phyloP scores from a whole-genome alignment of 30 jellyfish, hydroid and myxozoan genomes.

The Calvadosia cruxmelitensis region DNA sequence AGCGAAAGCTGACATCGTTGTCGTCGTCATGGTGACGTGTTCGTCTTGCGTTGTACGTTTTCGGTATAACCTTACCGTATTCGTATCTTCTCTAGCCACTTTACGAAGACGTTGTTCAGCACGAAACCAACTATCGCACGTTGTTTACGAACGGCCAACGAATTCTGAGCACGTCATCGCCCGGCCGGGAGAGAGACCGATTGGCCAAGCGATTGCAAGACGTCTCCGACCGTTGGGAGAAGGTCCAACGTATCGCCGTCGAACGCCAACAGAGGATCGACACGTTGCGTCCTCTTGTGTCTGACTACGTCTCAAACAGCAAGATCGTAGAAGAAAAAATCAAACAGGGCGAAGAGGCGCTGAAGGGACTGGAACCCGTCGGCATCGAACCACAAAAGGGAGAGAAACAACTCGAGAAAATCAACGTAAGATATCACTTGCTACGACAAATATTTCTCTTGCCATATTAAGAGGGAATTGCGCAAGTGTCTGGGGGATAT shows the following conservation, averaged over 20 bases:
- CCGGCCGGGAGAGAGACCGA: constrained; percentile 46
- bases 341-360: constrained; percentile 37
- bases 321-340: constrained; percentile 43
- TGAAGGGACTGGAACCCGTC: constrained; percentile 40
- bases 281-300: constrained; percentile 46
- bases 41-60: no score
- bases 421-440: constrained; percentile 32
- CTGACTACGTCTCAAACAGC: constrained; percentile 32
- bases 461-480: no score
- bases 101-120: constrained; percentile 61
- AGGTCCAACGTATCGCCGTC: constrained; percentile 30
- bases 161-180: constrained; percentile 22
- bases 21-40: no score
- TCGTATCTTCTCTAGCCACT: constrained; percentile 64
- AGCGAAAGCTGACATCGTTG: no score
- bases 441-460: no score
- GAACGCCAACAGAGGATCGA: constrained; percentile 43
- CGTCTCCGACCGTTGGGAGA: constrained; percentile 70
- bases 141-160: constrained; percentile 44
- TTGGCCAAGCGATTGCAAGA: constrained; percentile 27
- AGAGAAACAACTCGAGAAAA: constrained; percentile 10
- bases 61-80: no score
- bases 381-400: constrained; percentile 48
- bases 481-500: no score
- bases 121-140: constrained; percentile 49